Evolutionary conservation across 2,888 invertebrate genomes (phyloP), one percentile per base, ranked within the genome.

Genomic region (Heliconius hortense): DNA sequence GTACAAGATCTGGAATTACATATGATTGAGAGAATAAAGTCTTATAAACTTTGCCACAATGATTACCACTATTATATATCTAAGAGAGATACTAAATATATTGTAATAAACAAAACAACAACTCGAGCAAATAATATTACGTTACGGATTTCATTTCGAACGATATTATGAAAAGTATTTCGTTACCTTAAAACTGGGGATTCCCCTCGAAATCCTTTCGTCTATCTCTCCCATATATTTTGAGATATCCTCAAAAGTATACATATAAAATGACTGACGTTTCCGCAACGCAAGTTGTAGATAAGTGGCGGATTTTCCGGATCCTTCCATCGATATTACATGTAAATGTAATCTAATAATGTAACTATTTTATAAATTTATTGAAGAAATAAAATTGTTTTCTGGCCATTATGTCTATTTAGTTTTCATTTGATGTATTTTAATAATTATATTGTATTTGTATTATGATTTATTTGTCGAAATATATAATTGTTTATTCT

Each of bases 191-290:
- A 64, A 69, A 76, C 31, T 64, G 72, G 53, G 48, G 70, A 24
- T 24, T 74, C 43, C 48, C 62, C 18, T 63, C 63, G 43, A 60
- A 72, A 78, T 66, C 64, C 66, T 64, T 66, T 24, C 48, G 69
- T 69, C 74, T 78, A 78, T 73, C 74, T 74, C 62, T 68, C 70
- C 76, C 74, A 71, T 78, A 76, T 76, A 74, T 76, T 72, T 66
- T n/a, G 66, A 70, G 74, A 69, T 69, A 78, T 73, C 74, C 74
- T 74, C 66, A 53, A 71, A 76, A 68, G 59, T 64, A 72, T 74
- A 76, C 60, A 78, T 76, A 76, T 53, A 53, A 60, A 73, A 78
- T 76, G 78, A 78, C 74, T 74, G 78, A 72, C 72, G 70, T 76
- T 76, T 78, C 74, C 74, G 59, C 39, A 64, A 76, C 70, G 56